phyloP scores from a whole-genome alignment of 1,140 invertebrate species.

The Pachyrhynchus sulphureomaculatus region DNA sequence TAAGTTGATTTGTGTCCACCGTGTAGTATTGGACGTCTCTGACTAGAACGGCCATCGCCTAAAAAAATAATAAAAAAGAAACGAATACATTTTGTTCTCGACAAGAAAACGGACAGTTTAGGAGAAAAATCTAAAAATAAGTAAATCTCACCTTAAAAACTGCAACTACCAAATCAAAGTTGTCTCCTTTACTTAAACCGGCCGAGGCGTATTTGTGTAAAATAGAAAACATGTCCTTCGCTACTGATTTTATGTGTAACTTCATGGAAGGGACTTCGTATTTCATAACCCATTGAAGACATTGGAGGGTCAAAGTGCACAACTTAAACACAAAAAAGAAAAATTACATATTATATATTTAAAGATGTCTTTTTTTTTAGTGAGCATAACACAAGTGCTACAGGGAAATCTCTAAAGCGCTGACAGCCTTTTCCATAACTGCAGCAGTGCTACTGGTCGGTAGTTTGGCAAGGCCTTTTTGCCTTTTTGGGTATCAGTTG shows the following conservation, averaged over 20 bases:
- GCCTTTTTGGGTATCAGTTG: no score
- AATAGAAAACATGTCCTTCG: constrained; percentile 75
- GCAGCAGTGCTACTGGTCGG: no score
- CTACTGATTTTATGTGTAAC: constrained; percentile 64
- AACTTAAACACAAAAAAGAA: constrained; percentile 50
- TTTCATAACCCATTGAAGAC: constrained; percentile 64
- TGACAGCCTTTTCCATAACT: no score
- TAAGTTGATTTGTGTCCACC: constrained; percentile 73
- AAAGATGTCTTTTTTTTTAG: no score
- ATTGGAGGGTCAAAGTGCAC: constrained; percentile 68
- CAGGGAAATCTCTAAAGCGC: no score
- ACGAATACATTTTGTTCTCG: not conserved
- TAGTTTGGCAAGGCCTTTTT: no score
- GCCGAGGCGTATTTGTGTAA: constrained; percentile 87
- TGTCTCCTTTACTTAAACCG: constrained; percentile 80
- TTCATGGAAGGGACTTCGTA: constrained; percentile 74
- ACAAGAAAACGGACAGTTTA: not conserved
- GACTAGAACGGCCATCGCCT: constrained; percentile 78
- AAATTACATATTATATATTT: not conserved
- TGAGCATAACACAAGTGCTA: no score
- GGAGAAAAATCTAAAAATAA: not conserved
- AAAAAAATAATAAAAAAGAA: constrained; percentile 45
- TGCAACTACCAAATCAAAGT: constrained; percentile 82
- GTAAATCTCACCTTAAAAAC: constrained; percentile 76
- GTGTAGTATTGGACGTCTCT: constrained; percentile 72